A percentile compares a stretch with the other conserved stretches of the same genome.
Evolutionary conservation across 1,140 invertebrate species (phyloP).

Genomic region (Bombus ignitus): DNA sequence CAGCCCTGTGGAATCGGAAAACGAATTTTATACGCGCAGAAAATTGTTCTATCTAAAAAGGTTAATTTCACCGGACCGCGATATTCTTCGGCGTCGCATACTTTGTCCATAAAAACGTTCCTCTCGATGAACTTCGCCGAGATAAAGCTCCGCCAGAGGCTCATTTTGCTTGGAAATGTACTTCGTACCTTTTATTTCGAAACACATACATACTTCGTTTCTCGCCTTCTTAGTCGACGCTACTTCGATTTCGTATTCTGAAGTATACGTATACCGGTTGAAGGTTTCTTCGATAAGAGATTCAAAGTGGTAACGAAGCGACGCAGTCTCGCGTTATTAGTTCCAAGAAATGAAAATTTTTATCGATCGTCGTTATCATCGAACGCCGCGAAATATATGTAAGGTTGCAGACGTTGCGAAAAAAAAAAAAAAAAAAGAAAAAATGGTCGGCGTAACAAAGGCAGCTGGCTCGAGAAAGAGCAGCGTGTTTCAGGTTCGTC

Average conservation of each 20-base stretch:
- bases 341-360: not conserved
- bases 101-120: constrained; percentile 14
- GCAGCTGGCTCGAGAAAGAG: not conserved
- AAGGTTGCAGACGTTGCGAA: not conserved
- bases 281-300: not conserved
- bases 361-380: not conserved
- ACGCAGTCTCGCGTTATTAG: not conserved
- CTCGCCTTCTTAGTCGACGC: not conserved
- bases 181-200: not conserved
- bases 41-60: constrained; percentile 49
- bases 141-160: constrained; percentile 21
- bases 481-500: not conserved
- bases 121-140: constrained; percentile 13
- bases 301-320: not conserved
- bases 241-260: not conserved
- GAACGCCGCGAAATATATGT: not conserved
- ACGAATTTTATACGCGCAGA: constrained; percentile 44
- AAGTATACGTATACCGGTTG: not conserved
- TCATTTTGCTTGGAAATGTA: not conserved
- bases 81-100: constrained; percentile 20
- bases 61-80: constrained; percentile 29
- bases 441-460: constrained; percentile 46
- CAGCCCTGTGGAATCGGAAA: constrained; percentile 6
- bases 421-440: constrained; percentile 8
- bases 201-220: not conserved